Evolutionary conservation across 2,797 vertebrate genomes (phyloP).

Genomic region (Chiroxiphia lanceolata): DNA sequence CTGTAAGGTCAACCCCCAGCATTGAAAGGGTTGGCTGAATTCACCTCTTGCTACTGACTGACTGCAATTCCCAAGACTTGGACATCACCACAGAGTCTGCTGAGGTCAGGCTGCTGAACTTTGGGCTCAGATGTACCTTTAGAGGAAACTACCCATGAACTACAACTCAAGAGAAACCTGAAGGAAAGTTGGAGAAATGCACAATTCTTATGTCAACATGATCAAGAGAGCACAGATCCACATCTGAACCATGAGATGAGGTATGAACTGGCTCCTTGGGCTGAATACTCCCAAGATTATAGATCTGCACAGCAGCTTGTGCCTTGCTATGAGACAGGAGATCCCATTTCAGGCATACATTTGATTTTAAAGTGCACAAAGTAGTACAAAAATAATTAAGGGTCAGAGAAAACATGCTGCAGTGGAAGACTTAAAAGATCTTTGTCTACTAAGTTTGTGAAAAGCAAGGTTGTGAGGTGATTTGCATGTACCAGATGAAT

Average conservation of each 20-base stretch:
- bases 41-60: conserved; percentile 27
- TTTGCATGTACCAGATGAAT: neutral
- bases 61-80: neutral
- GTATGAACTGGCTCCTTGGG: neutral
- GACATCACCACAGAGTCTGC: neutral
- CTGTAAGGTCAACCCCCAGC: neutral
- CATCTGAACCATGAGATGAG: neutral
- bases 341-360: neutral
- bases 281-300: neutral
- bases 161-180: neutral
- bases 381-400: neutral
- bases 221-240: neutral
- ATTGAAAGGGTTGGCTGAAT: conserved; percentile 7
- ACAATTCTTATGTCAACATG: neutral
- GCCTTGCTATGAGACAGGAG: neutral
- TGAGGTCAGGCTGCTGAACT: neutral
- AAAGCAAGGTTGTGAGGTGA: neutral
- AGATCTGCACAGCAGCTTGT: neutral
- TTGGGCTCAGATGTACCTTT: neutral
- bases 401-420: neutral
- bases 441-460: neutral
- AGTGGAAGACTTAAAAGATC: neutral
- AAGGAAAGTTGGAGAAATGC: neutral
- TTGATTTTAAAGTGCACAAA: neutral
- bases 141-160: neutral